These are phyloP conservation scores for Seladonia tumulorum DNA, from an alignment of 2,888 invertebrate genomes.

Conservation along the genomic window DNA sequence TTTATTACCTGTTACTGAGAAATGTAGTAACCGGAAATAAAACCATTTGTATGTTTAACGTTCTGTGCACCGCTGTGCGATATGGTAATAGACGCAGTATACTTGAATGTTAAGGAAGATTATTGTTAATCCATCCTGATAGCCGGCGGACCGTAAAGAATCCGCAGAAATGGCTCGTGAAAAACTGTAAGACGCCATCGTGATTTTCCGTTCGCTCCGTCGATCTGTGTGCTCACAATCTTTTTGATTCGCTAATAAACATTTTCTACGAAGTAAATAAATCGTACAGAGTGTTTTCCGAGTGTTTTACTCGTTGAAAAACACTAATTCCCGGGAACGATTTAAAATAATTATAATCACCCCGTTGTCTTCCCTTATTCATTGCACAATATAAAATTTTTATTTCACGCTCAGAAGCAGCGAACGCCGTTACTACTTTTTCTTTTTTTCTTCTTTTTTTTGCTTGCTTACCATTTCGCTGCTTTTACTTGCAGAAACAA, in stretches of 20 bases:
- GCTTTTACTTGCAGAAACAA: conserved; percentile 2
- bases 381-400: not conserved
- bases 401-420: not conserved
- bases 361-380: not conserved
- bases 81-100: conserved; percentile 63
- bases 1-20: conserved; percentile 72
- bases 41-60: conserved; percentile 73
- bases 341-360: not conserved
- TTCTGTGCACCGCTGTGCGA: conserved; percentile 62
- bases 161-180: conserved; percentile 67
- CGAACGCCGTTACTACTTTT: not conserved
- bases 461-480: conserved; percentile 7
- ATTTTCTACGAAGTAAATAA: not conserved
- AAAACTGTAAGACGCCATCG: conserved; percentile 53
- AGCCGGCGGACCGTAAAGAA: conserved; percentile 50
- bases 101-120: conserved; percentile 58
- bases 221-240: conserved; percentile 13
- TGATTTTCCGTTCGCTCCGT: conserved; percentile 20
- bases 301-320: not conserved
- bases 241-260: conserved; percentile 2
- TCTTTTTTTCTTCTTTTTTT: not conserved
- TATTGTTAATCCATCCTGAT: conserved; percentile 65
- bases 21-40: conserved; percentile 69
- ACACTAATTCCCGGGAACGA: not conserved
- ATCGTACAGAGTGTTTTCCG: not conserved